A percentile compares a stretch with the other conserved stretches of the same genome.
Evolutionary conservation across 1,140 invertebrate genomes (phyloP).

Genomic region (Drosophila busckii): DNA sequence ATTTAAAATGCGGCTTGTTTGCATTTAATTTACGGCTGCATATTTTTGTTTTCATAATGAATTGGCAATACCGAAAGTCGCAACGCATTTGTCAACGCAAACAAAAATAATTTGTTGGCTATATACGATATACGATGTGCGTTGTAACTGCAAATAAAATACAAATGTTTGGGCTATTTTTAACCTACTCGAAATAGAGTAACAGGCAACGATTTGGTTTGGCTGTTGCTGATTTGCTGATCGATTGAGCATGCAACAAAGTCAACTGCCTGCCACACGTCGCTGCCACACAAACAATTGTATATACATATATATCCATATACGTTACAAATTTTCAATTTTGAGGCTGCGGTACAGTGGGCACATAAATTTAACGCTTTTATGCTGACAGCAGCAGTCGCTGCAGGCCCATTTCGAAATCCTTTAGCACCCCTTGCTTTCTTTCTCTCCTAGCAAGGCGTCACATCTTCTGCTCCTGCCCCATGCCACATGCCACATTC

Average conservation of each 20-base stretch:
- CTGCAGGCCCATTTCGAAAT: constrained; percentile 37
- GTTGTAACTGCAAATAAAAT: constrained; percentile 1
- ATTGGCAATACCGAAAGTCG: constrained; percentile 36
- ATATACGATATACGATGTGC: constrained; percentile 3
- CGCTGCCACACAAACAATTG: no score
- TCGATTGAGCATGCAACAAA: no score
- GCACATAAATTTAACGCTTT: constrained; percentile 73
- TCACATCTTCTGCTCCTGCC: neutral
- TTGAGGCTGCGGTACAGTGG: constrained; percentile 22
- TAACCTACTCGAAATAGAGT: neutral
- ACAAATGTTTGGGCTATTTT: neutral
- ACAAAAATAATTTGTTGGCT: neutral
- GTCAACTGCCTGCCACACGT: no score
- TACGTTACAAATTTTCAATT: constrained; percentile 37
- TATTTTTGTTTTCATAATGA: constrained; percentile 51
- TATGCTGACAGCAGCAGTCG: constrained; percentile 47
- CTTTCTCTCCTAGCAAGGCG: constrained; percentile 1
- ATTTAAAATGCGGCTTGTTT: no score
- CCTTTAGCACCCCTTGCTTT: constrained; percentile 50
- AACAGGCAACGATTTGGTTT: no score
- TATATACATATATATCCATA: no score
- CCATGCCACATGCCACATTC: no score
- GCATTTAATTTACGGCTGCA: constrained; percentile 25
- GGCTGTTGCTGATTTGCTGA: no score
- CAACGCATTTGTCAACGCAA: constrained; percentile 38